Evolutionary conservation across 2,113 vertebrate species (phyloP), one percentile per base, ranked within the genome.

Genomic region (Mirza zaza): DNA sequence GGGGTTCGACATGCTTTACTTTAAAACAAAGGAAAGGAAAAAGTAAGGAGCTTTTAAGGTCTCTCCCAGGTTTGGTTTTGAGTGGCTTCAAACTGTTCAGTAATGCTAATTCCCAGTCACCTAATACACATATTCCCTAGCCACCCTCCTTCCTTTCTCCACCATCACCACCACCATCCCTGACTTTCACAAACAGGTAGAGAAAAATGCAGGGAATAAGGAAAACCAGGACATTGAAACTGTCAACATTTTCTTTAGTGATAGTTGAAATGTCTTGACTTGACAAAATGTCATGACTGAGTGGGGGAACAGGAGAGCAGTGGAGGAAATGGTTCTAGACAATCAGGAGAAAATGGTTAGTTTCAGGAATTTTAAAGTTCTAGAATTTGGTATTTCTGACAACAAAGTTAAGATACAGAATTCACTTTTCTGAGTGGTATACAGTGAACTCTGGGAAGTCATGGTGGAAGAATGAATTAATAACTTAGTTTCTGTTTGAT

Each of bases 401-500:
- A 90, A 45, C 80, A n/a, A 57, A n/a, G 65, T 36, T 80, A 23
- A 93, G 50, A 63, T 52, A 57, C 20, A 32, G 21, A 23, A 68
- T 20, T 85, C 57, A 34, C 32, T 93, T 92, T 86, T 42, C 61
- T 95, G 57, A 34, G 42, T 34, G 34, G 68, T 61, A 83, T 9
- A 39, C 48, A 80, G 1, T 27, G 42, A 81, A 67, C 59, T 34
- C 32, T 61, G 63, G 52, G 80, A 79, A 82, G 48, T 36, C 14
- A 14, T 8, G 18, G 18, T 73, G 10, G 57, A 84, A 80, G 39
- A 80, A 48, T 42, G 25, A 83, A 87, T 39, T 45, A 48, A 34
- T 67, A 32, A 92, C 63, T 55, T 90, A 18, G 73, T 92, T 90
- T 80, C 71, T n/a, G 81, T 73, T 87, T 93, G 76, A 55, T 94